Conservation (phyloP, 2,797 vertebrate genomes). For the Scleropages formosus region DNA sequence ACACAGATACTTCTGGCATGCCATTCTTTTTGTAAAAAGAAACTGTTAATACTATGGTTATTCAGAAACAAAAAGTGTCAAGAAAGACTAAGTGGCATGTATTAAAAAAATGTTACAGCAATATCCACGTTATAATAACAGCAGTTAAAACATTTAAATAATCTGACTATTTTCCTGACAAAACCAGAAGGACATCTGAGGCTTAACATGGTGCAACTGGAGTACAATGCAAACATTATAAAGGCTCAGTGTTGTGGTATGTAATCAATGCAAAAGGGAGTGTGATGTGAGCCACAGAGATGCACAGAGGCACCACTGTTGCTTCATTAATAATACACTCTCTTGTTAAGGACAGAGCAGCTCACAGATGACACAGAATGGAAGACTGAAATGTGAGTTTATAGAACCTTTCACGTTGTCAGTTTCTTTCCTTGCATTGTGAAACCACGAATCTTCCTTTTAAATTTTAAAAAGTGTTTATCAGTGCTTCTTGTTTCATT, state of each 20-base stretch:
- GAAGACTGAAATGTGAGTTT: background rate
- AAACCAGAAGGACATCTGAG: background rate
- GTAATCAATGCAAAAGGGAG: conserved; percentile 51
- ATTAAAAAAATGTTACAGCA: too few relatives aligned
- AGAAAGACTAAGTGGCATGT: too few relatives aligned
- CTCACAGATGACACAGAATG: background rate
- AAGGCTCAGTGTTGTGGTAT: conserved; percentile 55
- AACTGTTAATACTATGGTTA: too few relatives aligned
- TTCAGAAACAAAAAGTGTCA: too few relatives aligned
- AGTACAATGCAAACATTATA: conserved; percentile 61
- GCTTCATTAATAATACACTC: conserved; percentile 34
- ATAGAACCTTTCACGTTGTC: background rate
- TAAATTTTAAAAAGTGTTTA: background rate
- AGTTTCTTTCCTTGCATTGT: background rate
- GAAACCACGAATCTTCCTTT: background rate
- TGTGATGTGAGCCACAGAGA: conserved; percentile 37
- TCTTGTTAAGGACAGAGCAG: conserved; percentile 8
- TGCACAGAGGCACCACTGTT: conserved; percentile 55
- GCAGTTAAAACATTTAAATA: too few relatives aligned
- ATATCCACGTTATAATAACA: too few relatives aligned
- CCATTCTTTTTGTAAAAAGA: too few relatives aligned
- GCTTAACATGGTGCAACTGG: background rate
- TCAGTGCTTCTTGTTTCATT: background rate
- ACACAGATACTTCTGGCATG: too few relatives aligned
- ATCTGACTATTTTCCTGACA: background rate